Base-by-base conservation (phyloP, 2,888 invertebrate species). In the Muschampia plurimacula region DNA sequence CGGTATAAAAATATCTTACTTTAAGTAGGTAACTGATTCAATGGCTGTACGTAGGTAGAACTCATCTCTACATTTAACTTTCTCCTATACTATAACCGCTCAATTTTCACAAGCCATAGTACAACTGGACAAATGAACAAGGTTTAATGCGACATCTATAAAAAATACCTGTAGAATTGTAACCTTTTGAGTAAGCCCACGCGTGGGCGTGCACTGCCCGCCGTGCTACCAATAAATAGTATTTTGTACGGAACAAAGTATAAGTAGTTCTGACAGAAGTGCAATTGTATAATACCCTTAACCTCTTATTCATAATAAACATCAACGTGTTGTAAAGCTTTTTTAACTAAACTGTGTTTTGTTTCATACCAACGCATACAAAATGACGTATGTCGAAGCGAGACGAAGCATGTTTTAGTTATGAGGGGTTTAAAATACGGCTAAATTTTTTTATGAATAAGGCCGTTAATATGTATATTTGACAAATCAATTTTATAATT, bases 151-250 rank as follows among this genome's bases (percentile, higher is more conserved):
- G 36, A 8, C 52, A 55, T 67, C 66, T n/a, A 63, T 69, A 52
- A 78, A 76, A 78, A 78, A 22, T 77, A 74, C 74, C 76, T 72
- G 76, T 77, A 76, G 73, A 74, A 74, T 74, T 71, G 62, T 67
- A 76, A 78, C 75, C 67, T 76, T 77, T 75, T 57, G 28, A 10
- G 28, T 10, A 5, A 55, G 65, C 72, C 64, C 75, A 76, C 75
- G 77, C 80, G 79, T 79, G 77, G 79, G 78, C 75, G 76, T 74
- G 70, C 74, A 52, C 75, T 74, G 74, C 76, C 69, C 75, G 76
- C 75, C 75, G 71, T 44, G 65, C 69, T 41, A 55, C 55, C 71
- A 49, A 79, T 80, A 79, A 79, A 80, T 77, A 76, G 69, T 36
- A 49, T 13, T 63, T 22, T 4, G 12, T 39, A 28, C 13, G 7